Percentiles rank a stretch among this genome's conserved stretches.
These are phyloP conservation scores for Gnatocerus cornutus DNA, from an alignment of 2,888 invertebrate species.

Conservation along the genomic window DNA sequence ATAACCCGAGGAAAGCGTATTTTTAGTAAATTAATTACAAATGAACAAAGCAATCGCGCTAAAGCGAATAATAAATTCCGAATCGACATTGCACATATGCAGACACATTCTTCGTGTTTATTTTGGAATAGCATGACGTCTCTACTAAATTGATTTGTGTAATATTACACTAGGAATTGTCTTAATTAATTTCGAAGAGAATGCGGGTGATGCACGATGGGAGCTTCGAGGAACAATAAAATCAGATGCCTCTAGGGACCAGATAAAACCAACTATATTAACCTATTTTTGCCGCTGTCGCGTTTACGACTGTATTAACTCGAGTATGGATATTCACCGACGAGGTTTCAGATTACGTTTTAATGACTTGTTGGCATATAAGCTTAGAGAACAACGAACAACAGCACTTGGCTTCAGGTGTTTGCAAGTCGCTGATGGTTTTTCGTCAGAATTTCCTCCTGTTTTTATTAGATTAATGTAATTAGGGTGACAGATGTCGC, in stretches of 20 bases:
- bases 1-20: no score
- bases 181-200: not conserved
- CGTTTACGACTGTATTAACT: conserved; percentile 1
- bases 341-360: conserved; percentile 6
- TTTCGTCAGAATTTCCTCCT: not conserved
- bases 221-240: conserved; percentile 10
- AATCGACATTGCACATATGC: no score
- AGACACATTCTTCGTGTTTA: not conserved
- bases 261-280: conserved; percentile 13
- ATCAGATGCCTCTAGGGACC: not conserved
- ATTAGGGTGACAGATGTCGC: conserved; percentile 9
- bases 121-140: conserved; percentile 3
- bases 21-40: no score
- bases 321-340: not conserved
- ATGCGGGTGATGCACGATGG: not conserved
- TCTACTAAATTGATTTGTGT: conserved; percentile 1
- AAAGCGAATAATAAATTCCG: no score
- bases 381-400: conserved; percentile 3
- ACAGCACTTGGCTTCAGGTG: conserved; percentile 2
- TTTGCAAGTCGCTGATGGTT: not conserved
- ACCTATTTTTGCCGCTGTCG: not conserved
- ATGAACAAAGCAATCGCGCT: no score
- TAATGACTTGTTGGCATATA: conserved; percentile 9
- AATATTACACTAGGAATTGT: not conserved
- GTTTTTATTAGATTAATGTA: conserved; percentile 4